These are phyloP conservation scores for Oreochromis grahami DNA, from an alignment of 2,797 vertebrate genomes.

Conservation along the genomic window DNA sequence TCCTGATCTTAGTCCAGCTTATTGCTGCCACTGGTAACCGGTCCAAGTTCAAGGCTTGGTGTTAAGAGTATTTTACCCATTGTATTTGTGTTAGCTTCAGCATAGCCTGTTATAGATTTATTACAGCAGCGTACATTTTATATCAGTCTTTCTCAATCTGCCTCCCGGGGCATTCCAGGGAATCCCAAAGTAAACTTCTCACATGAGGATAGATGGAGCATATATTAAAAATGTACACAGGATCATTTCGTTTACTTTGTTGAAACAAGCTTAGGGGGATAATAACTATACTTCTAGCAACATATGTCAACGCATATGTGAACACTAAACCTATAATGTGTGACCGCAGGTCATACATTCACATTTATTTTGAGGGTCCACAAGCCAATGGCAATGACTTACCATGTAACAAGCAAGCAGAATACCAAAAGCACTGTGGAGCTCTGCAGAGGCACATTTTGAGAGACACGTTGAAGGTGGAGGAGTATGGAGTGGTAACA, in stretches of 20 bases:
- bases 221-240: not conserved
- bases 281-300: not conserved
- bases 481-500: slow-evolving; percentile 1
- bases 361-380: not conserved
- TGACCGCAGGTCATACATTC: not conserved
- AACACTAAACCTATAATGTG: not conserved
- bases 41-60: not conserved
- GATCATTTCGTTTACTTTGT: not conserved
- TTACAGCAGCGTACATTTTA: not conserved
- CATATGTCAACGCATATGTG: not conserved
- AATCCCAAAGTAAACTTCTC: not conserved
- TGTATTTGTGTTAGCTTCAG: not conserved
- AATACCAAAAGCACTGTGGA: not conserved
- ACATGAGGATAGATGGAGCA: not conserved
- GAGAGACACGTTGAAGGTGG: not conserved
- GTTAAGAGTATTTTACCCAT: not conserved
- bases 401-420: not conserved
- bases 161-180: not conserved
- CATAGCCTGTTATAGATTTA: not conserved
- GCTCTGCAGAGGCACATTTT: not conserved
- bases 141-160: not conserved
- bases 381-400: not conserved
- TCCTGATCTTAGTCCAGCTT: not conserved
- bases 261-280: not conserved
- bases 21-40: not conserved